phyloP scores from a whole-genome alignment of 1,140 invertebrate species.

The Drosophila virilis region DNA sequence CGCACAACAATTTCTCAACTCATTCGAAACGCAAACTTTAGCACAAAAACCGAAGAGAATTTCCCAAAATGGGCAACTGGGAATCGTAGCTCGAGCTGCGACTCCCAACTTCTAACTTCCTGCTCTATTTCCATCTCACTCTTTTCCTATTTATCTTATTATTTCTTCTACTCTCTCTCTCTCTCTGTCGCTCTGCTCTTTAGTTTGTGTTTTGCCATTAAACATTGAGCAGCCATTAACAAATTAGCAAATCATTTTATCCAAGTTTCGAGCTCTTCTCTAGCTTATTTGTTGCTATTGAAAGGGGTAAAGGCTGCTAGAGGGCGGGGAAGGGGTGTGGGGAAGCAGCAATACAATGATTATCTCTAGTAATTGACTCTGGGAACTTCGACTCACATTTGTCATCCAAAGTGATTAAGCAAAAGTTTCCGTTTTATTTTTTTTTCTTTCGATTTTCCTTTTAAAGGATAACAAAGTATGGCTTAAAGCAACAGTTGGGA shows the following conservation, averaged over 20 bases:
- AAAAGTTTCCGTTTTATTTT: slow-evolving; percentile 6
- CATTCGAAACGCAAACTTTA: slow-evolving; percentile 10
- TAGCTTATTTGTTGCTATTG: slow-evolving; percentile 32
- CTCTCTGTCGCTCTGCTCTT: too few relatives aligned
- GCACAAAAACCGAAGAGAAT: slow-evolving; percentile 4
- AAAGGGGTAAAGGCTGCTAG: background rate
- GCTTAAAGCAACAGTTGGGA: background rate
- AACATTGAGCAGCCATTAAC: slow-evolving; percentile 66
- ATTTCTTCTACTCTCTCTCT: background rate
- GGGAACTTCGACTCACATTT: slow-evolving; percentile 41
- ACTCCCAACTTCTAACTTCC: background rate
- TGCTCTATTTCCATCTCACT: background rate
- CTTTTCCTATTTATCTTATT: background rate
- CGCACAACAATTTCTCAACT: slow-evolving; percentile 43
- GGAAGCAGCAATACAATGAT: slow-evolving; percentile 3
- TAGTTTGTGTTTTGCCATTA: slow-evolving; percentile 42
- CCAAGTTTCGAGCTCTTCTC: slow-evolving; percentile 20
- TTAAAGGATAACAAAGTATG: background rate
- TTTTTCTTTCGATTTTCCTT: background rate
- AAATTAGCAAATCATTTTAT: slow-evolving; percentile 59
- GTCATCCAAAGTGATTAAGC: slow-evolving; percentile 47
- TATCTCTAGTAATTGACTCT: slow-evolving; percentile 38
- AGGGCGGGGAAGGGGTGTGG: background rate
- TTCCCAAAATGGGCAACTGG: slow-evolving; percentile 30
- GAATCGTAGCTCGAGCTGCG: background rate